Evolutionary conservation across 2,797 vertebrate species (phyloP).

Genomic region (Poecilia velifera): DNA sequence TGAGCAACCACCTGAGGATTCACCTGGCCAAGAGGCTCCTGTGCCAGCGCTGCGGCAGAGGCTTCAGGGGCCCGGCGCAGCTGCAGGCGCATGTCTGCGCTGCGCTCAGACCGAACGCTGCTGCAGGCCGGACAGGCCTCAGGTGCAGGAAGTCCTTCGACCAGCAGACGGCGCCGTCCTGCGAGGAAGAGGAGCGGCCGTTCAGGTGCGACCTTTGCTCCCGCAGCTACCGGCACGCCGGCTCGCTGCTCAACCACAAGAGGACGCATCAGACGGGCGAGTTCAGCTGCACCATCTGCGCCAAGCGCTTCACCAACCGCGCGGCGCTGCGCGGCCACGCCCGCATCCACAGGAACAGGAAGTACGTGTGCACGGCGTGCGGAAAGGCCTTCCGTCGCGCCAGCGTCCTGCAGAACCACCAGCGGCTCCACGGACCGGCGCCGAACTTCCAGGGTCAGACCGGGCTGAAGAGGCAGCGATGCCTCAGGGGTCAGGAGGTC

Average conservation of each 20-base stretch:
- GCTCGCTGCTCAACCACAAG: conserved; percentile 87
- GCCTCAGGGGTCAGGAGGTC: conserved; percentile 63
- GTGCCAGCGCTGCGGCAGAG: conserved; percentile 82
- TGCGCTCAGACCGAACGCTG: conserved; percentile 63
- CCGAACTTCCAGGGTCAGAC: conserved; percentile 83
- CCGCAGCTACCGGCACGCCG: conserved; percentile 85
- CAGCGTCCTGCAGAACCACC: conserved; percentile 85
- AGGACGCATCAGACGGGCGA: conserved; percentile 84
- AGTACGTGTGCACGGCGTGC: conserved; percentile 83
- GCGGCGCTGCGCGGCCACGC: conserved; percentile 85
- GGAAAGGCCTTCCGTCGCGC: conserved; percentile 86
- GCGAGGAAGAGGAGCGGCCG: conserved; percentile 76
- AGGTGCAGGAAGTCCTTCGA: conserved; percentile 72
- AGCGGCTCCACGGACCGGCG: conserved; percentile 80
- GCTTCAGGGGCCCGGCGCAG: conserved; percentile 81
- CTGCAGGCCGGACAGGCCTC: conserved; percentile 41
- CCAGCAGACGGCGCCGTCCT: conserved; percentile 69
- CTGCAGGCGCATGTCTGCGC: conserved; percentile 75
- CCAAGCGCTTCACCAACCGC: conserved; percentile 84
- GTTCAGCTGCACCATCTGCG: conserved; percentile 84
- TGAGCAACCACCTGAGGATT: conserved; percentile 89
- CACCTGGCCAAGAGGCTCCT: conserved; percentile 85
- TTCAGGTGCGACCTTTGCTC: conserved; percentile 85
- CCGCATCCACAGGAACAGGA: conserved; percentile 85
- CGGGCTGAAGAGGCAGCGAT: conserved; percentile 81